A percentile compares a stretch with the other conserved stretches of the same genome.
These are phyloP conservation scores for Unio delphinus DNA, from an alignment of 2,888 invertebrate species.

Conservation along the genomic window DNA sequence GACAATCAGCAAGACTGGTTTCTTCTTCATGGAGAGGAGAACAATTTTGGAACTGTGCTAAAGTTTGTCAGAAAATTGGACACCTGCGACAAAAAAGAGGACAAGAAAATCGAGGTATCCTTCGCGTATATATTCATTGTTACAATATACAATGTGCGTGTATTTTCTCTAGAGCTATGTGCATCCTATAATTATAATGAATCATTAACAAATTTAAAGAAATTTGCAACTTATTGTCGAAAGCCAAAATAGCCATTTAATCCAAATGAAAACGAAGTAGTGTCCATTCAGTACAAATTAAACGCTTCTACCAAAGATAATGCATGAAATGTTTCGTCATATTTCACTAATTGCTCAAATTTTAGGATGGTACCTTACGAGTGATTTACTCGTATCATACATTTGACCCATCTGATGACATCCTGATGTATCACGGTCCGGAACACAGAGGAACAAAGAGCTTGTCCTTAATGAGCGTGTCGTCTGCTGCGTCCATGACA, in stretches of 20 bases:
- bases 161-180: too few species aligned
- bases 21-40: constrained; percentile 39
- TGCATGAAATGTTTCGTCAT: too few species aligned
- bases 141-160: too few species aligned
- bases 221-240: too few species aligned
- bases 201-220: too few species aligned
- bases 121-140: not conserved
- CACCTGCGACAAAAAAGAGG: constrained; percentile 46
- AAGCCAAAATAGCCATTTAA: too few species aligned
- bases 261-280: too few species aligned
- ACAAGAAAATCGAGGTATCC: constrained; percentile 41
- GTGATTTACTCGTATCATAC: constrained; percentile 41
- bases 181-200: too few species aligned
- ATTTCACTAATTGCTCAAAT: not conserved
- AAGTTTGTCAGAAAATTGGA: constrained; percentile 44
- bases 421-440: constrained; percentile 33
- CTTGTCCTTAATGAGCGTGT: constrained; percentile 25
- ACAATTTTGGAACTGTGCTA: constrained; percentile 41
- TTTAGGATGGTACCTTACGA: constrained; percentile 36
- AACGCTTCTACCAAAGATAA: too few species aligned
- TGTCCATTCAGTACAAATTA: too few species aligned
- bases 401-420: constrained; percentile 33
- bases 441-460: constrained; percentile 38
- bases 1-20: constrained; percentile 50
- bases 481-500: too few species aligned